Base-by-base conservation (phyloP, 2,113 vertebrate species). In the Pomatostomus ruficeps region DNA sequence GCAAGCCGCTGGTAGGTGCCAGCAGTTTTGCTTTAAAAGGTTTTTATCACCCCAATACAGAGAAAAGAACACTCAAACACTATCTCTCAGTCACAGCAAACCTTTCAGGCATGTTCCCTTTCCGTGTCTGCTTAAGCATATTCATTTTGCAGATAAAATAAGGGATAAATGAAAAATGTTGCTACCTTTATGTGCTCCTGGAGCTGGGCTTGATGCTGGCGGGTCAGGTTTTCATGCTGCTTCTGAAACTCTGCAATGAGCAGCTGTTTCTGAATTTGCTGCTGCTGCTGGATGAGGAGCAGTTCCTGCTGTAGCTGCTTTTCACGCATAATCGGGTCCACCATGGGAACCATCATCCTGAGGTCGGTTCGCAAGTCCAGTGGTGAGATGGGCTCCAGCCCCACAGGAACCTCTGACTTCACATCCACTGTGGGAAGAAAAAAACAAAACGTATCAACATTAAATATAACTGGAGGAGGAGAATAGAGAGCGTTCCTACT, bases 171-270 rank as follows among this genome's bases (percentile, higher is more conserved):
- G 94, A 95, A 97, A 92, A 85, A 96, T 81, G 85, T 91, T 98
- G 97, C 97, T 98, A 99, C 99, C 99, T 99, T 99, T 97, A 99
- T 98, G 96, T 99, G 99, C 93, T 99, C 99, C 97, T 99, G 99
- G 85, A 99, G 99, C 97, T 99, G 99, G 80, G 99, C 99, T 97
- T 99, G 99, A 94, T 99, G 99, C 97, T 99, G 99, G 68, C 99
- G 98, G 38, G 98, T 99, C 98, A 99, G 91, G 97, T 99, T 99
- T 97, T 99, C 99, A 29, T 99, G 99, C 97, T 99, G 99, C 93
- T 99, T 99, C 98, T 99, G 99, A 97, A 99, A 99, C 97, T 99
- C 99, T 26, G 98, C 99, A 81, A 99, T 99, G 75, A 99, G 98
- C 82, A 99, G 97, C 93, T 99, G 99, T 95, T 99, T 99, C 98